Evolutionary conservation across 1,140 invertebrate species (phyloP).

Genomic region (Ctenoplectra terminalis): DNA sequence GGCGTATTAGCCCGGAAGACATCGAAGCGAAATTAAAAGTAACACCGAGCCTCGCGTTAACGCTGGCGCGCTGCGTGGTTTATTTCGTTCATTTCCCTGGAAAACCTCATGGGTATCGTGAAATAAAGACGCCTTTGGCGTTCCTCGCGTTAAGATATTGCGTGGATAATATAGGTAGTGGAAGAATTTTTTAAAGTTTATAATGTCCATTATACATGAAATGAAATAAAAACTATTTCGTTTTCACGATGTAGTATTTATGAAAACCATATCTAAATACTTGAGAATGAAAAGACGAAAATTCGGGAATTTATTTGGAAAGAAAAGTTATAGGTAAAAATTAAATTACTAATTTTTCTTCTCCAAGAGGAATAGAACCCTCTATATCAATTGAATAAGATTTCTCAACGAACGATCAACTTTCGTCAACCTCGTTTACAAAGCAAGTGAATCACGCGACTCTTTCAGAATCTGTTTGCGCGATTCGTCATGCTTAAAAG

Average conservation of each 20-base stretch:
- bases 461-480: not conserved
- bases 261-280: too few species aligned
- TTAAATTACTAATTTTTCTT: not conserved
- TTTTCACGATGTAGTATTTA: too few species aligned
- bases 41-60: not conserved
- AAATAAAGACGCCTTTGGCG: too few species aligned
- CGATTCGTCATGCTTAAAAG: conserved; percentile 23
- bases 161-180: too few species aligned
- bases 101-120: too few species aligned
- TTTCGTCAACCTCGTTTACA: not conserved
- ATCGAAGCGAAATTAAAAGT: conserved; percentile 44
- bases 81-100: not conserved
- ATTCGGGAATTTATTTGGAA: too few species aligned
- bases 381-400: not conserved
- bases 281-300: too few species aligned
- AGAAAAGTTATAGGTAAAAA: too few species aligned
- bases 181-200: not conserved
- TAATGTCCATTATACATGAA: not conserved
- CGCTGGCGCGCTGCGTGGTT: not conserved
- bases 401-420: not conserved
- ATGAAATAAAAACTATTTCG: too few species aligned
- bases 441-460: not conserved
- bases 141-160: too few species aligned
- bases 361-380: not conserved
- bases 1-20: conserved; percentile 10